A percentile compares a stretch with the other conserved stretches of the same genome.
phyloP scores from a whole-genome alignment of 2,797 vertebrate genomes.

The Siniperca obscura region DNA sequence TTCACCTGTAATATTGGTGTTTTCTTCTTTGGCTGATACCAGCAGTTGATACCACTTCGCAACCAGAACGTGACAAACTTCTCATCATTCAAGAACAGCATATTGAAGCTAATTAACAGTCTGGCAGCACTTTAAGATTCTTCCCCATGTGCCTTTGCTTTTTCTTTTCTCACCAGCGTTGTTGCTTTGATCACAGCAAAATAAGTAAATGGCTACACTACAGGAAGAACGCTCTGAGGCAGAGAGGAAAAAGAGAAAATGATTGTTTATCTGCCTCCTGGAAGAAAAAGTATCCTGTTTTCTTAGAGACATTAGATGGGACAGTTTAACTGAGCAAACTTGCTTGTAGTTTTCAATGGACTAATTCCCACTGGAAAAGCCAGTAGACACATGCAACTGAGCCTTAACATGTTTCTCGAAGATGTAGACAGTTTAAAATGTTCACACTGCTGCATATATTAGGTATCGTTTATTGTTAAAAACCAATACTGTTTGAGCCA shows the following conservation, averaged over 20 bases:
- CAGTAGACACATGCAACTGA: not conserved
- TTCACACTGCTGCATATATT: not conserved
- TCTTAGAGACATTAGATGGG: slow-evolving; percentile 43
- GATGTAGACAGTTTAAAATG: not conserved
- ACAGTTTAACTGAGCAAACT: slow-evolving; percentile 51
- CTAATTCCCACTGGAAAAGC: slow-evolving; percentile 7
- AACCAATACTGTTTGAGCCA: not conserved
- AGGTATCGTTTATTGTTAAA: not conserved
- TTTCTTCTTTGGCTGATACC: not conserved
- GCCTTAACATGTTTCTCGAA: not conserved
- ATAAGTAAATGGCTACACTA: slow-evolving; percentile 41
- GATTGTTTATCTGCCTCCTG: slow-evolving; percentile 41
- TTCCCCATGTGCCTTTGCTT: not conserved
- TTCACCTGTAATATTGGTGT: not conserved
- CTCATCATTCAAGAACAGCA: not conserved
- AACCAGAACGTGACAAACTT: not conserved
- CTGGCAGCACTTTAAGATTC: slow-evolving; percentile 27
- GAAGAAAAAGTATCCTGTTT: slow-evolving; percentile 40
- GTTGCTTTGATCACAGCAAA: slow-evolving; percentile 57
- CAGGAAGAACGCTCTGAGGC: slow-evolving; percentile 25
- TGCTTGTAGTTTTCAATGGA: slow-evolving; percentile 31
- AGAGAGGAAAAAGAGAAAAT: not conserved
- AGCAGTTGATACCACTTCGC: not conserved
- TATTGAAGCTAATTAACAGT: slow-evolving; percentile 27
- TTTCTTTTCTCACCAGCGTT: slow-evolving; percentile 19